These are phyloP conservation scores for Mormyrops attenuatus DNA, from an alignment of 2,797 vertebrate species.

Conservation along the genomic window DNA sequence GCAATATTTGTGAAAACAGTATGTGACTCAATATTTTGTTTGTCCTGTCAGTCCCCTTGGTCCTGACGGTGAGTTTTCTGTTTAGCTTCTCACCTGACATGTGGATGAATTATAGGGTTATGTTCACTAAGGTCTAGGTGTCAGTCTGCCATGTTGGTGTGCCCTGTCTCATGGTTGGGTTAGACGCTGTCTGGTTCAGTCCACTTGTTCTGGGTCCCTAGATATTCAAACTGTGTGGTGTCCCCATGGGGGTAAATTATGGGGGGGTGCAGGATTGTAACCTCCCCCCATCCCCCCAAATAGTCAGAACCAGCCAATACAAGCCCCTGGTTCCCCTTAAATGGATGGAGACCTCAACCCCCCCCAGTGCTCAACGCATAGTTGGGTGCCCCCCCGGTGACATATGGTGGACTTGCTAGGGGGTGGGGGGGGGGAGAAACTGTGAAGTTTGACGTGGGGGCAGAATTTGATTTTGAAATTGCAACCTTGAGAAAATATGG, in stretches of 20 bases:
- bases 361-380: not conserved
- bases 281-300: no score
- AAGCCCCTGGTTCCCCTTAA: not conserved
- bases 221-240: not conserved
- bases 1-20: not conserved
- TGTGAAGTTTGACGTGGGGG: not conserved
- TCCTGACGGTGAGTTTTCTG: not conserved
- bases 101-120: not conserved
- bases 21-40: not conserved
- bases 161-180: not conserved
- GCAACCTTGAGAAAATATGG: not conserved
- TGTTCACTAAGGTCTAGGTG: not conserved
- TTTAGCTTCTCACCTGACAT: not conserved
- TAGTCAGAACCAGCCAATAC: not conserved
- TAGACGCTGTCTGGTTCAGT: not conserved
- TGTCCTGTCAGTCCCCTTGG: not conserved
- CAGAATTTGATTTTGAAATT: not conserved
- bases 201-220: not conserved
- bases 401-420: not conserved
- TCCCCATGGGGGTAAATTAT: not conserved
- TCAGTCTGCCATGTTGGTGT: not conserved
- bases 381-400: not conserved
- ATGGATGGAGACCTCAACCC: not conserved
- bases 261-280: not conserved
- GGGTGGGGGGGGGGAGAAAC: not conserved